A percentile compares a stretch with the other conserved stretches of the same genome.
Evolutionary conservation across 1,140 invertebrate genomes (phyloP).

Genomic region (Drosophila pruinosa): DNA sequence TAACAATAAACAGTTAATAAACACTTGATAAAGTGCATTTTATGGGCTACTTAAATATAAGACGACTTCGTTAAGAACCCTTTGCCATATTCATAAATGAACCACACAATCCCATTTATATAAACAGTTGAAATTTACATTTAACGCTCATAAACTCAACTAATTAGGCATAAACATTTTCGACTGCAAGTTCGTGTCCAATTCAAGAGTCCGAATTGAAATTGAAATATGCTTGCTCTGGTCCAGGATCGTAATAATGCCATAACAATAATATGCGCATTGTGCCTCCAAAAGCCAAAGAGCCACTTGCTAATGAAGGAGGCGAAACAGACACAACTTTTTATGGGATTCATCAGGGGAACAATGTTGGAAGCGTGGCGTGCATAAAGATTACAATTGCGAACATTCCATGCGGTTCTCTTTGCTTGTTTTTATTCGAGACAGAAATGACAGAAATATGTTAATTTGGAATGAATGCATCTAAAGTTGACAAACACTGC

Average conservation of each 20-base stretch:
- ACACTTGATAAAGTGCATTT: no score
- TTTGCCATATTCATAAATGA: neutral
- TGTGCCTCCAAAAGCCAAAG: neutral
- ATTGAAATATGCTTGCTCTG: neutral
- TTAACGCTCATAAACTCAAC: conserved; percentile 43
- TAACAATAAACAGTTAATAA: neutral
- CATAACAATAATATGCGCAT: conserved; percentile 11
- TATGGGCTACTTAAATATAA: neutral
- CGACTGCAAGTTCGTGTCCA: conserved; percentile 47
- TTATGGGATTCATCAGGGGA: conserved; percentile 12
- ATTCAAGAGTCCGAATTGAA: conserved; percentile 35
- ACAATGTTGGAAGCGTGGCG: conserved; percentile 26
- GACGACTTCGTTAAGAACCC: neutral
- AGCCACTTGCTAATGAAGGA: conserved; percentile 35
- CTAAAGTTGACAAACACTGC: conserved; percentile 7
- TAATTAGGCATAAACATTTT: conserved; percentile 65
- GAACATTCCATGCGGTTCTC: conserved; percentile 12
- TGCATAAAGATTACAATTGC: conserved; percentile 56
- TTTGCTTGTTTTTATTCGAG: conserved; percentile 10
- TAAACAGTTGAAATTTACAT: conserved; percentile 14
- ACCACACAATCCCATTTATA: neutral
- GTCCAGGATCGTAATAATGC: conserved; percentile 12
- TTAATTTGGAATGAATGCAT: conserved; percentile 40
- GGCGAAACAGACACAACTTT: conserved; percentile 9
- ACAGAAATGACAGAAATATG: conserved; percentile 33